Conservation (phyloP, 2,888 invertebrate genomes). For the Oscheius myriophilus region DNA sequence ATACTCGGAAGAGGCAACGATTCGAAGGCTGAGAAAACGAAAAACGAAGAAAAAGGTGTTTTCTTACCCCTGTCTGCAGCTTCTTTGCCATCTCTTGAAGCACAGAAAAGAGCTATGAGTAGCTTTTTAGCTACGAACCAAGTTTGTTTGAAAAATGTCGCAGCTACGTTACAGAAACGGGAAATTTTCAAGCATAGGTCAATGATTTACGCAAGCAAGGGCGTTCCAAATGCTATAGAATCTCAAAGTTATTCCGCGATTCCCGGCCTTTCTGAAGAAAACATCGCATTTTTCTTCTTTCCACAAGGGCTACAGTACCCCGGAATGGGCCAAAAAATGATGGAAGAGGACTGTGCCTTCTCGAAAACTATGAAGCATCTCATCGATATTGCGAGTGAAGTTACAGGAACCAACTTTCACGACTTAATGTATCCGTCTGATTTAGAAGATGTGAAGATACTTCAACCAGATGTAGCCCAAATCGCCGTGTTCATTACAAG, state of each 20-base stretch:
- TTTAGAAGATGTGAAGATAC: slow-evolving; percentile 1
- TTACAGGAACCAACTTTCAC: slow-evolving; percentile 19
- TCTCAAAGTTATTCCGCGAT: too few species aligned
- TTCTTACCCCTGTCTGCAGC: slow-evolving; percentile 51
- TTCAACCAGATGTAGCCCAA: slow-evolving; percentile 45
- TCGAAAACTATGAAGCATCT: slow-evolving; percentile 28
- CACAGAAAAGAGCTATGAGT: background rate
- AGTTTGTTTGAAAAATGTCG: slow-evolving; percentile 5
- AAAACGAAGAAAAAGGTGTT: background rate
- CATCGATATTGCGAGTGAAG: slow-evolving; percentile 15
- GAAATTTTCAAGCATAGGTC: slow-evolving; percentile 40
- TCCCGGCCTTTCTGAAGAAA: background rate
- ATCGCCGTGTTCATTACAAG: slow-evolving; percentile 49
- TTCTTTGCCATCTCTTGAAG: slow-evolving; percentile 25
- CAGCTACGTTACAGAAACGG: slow-evolving; percentile 43
- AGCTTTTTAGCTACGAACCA: slow-evolving; percentile 28
- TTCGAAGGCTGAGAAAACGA: background rate
- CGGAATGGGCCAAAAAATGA: slow-evolving; percentile 43
- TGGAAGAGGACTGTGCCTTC: slow-evolving; percentile 24
- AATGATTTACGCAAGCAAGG: slow-evolving; percentile 16
- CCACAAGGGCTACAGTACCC: slow-evolving; percentile 65
- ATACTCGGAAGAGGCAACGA: slow-evolving; percentile 33
- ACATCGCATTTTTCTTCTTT: slow-evolving; percentile 59
- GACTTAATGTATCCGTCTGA: slow-evolving; percentile 21
- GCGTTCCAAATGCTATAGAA: too few species aligned